These are phyloP conservation scores for Sarcophaga variegata DNA, from an alignment of 2,888 invertebrate species.

Conservation along the genomic window DNA sequence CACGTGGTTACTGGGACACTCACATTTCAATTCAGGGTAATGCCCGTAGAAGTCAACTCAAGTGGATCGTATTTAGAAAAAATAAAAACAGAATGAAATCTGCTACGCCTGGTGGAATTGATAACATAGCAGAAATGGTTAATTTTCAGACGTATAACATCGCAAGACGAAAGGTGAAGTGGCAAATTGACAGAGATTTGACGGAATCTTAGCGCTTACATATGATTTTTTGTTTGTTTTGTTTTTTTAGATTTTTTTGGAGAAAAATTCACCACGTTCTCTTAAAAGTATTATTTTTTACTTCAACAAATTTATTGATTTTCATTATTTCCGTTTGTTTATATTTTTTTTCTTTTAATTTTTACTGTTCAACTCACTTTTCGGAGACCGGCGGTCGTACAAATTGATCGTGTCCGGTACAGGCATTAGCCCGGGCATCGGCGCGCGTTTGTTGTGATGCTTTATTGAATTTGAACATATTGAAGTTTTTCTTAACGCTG, in stretches of 20 bases:
- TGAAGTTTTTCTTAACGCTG: constrained; percentile 81
- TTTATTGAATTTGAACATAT: constrained; percentile 88
- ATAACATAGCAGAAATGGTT: too few relatives aligned
- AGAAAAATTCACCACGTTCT: not conserved
- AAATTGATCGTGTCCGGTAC: constrained; percentile 91
- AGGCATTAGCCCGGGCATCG: constrained; percentile 85
- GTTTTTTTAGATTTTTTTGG: too few relatives aligned
- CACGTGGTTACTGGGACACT: too few relatives aligned
- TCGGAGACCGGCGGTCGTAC: constrained; percentile 85
- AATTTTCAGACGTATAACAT: too few relatives aligned
- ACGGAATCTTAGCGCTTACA: too few relatives aligned
- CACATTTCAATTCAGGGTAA: too few relatives aligned
- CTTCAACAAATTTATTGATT: not conserved
- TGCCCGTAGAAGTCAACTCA: too few relatives aligned
- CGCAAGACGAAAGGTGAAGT: not conserved
- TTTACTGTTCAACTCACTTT: constrained; percentile 79
- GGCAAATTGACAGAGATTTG: too few relatives aligned
- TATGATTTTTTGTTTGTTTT: too few relatives aligned
- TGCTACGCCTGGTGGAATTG: too few relatives aligned
- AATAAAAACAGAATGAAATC: too few relatives aligned
- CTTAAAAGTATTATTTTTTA: not conserved
- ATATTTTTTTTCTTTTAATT: not conserved
- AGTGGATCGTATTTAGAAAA: too few relatives aligned
- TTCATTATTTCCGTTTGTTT: not conserved
- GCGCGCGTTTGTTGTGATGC: constrained; percentile 78